These are phyloP conservation scores for Myoxocephalus aenaeus DNA, from an alignment of 2,797 vertebrate genomes.

Conservation along the genomic window DNA sequence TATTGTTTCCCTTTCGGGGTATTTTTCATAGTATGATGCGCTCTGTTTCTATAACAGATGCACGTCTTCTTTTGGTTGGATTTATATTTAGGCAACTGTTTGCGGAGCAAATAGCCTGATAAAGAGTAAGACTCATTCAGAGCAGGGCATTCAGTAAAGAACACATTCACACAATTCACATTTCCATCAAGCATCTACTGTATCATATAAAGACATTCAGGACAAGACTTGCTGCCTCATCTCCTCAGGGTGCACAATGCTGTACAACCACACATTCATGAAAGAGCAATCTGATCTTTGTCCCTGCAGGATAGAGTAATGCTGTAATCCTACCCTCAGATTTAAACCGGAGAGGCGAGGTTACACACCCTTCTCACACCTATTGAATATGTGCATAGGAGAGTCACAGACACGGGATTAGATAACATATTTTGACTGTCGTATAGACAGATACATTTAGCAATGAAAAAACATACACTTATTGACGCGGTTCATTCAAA, in stretches of 20 bases:
- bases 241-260: slow-evolving; percentile 36
- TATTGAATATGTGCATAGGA: slow-evolving; percentile 13
- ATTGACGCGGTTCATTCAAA: neutral
- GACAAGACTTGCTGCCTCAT: slow-evolving; percentile 34
- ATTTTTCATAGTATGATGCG: neutral
- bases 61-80: neutral
- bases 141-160: neutral
- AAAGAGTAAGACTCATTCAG: neutral
- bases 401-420: neutral
- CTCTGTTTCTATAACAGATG: neutral
- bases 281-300: slow-evolving; percentile 78
- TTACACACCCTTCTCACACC: slow-evolving; percentile 69
- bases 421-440: slow-evolving; percentile 2
- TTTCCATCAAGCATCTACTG: neutral
- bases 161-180: neutral
- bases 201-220: slow-evolving; percentile 24
- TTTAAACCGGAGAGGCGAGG: slow-evolving; percentile 61
- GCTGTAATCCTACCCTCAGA: slow-evolving; percentile 72
- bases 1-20: neutral
- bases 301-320: slow-evolving; percentile 65
- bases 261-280: slow-evolving; percentile 51
- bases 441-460: neutral
- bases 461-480: neutral
- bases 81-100: neutral
- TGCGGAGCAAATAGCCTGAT: neutral